Evolutionary conservation across 2,113 vertebrate genomes (phyloP), one percentile per base, ranked within the genome.

Genomic region (Calyptommatus sinebrachiatus): DNA sequence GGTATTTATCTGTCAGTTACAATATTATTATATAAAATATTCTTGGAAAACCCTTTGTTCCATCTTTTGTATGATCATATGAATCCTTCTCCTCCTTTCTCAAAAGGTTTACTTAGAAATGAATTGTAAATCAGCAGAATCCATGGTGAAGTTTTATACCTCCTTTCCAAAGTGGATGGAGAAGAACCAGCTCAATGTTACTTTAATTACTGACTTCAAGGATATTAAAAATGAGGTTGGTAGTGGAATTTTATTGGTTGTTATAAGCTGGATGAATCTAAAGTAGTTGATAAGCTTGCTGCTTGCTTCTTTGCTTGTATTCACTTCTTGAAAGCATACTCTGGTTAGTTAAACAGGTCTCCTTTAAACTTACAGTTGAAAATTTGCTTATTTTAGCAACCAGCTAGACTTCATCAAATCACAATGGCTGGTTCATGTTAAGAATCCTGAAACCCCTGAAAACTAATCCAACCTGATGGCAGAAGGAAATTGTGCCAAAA

Each of bases 71-170:
- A 18, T 57, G 53, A 57, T 57, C 53, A 57, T 18, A 16, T 57
- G 12, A 18, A 3, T 57, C 14, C 53, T 57, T 5, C 16, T 53
- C 1, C 18, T 82, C 88, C 18, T 87, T 2, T 77, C 90, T 90
- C 73, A 7, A 79, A 87, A 97, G 96, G 96, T 95, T 0, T 95
- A 94, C 31, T 31, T 97, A 7, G 94, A 96, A 88, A 90, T 96
- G 61, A 92, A 65, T n/a, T 86, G 70, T 14, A 94, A 92, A 66
- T 91, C 95, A 46, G 94, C 93, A 8, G 94, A 96, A 4, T 94
- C 95, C 68, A 94, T 97, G 95, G 88, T 97, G 20, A 95, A 96
- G n/a, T 95, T 95, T 78, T 96, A 94, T 82, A 91, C 86, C 62
- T 94, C 94, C 81, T 95, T 95, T 29, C 94, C 96, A 3, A 92